Evolutionary conservation across 2,113 vertebrate genomes (phyloP), one percentile per base, ranked within the genome.

Genomic region (Vulpes ferrilata): DNA sequence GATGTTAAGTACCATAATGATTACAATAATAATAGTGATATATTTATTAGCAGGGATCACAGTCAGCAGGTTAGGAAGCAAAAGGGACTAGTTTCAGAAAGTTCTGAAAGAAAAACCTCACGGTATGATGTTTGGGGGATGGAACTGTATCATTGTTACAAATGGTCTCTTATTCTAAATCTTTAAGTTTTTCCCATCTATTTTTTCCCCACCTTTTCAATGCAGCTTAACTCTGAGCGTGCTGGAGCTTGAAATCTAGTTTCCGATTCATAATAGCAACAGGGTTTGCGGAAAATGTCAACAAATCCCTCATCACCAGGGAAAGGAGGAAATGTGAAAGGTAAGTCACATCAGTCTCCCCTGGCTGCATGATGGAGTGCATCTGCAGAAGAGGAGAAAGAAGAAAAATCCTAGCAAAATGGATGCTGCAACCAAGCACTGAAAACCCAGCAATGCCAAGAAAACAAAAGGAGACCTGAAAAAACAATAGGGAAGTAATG

Each of bases 191-290:
- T 97, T 98, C 90, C 85, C 73, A 48, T 98, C 98, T 98, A 82
- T 98, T 97, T 98, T 60, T 98, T 98, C 96, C 89, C 64, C 48
- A 93, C 60, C 69, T 98, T 98, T 98, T 92, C 95, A 98, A 92
- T 96, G 92, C 95, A 98, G 98, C 98, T 98, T 98, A 98, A 99
- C 98, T 98, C 97, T 98, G 98, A 98, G 98, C 90, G 84, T 98
- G 98, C 98, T 98, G 98, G 98, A 98, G 98, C 98, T 98, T 99
- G 98, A 98, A 98, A 98, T 98, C 97, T 97, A 97, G 97, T 98
- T 98, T 98, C 97, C 19, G 73, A 98, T 98, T 98, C 97, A 98
- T 98, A 98, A 98, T 98, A 98, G 98, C 82, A 98, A 98, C 94
- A 98, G 98, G 97, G 97, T 97, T 98, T 98, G 97, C 95, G 96